Evolutionary conservation across 1,140 invertebrate species (phyloP).

Genomic region (Philotrypesis tridentata): DNA sequence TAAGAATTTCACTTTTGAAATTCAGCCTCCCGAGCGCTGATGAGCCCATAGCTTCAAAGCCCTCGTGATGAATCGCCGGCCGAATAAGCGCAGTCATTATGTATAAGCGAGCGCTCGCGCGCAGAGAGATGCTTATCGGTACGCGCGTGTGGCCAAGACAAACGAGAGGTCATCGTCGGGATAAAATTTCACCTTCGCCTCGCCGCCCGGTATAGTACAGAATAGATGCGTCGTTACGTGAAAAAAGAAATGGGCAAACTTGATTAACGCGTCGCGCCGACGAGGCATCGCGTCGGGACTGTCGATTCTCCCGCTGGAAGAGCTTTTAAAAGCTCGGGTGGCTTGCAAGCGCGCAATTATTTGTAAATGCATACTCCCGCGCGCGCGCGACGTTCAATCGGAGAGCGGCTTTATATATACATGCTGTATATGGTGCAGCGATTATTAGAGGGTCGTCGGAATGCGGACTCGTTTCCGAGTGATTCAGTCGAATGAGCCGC

Average conservation of each 20-base stretch:
- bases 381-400: background rate
- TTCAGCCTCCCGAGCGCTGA: too few relatives aligned
- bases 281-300: too few relatives aligned
- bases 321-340: background rate
- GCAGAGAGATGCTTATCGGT: slow-evolving; percentile 28
- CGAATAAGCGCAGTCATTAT: slow-evolving; percentile 13
- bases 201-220: background rate
- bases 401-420: too few relatives aligned
- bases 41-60: too few relatives aligned
- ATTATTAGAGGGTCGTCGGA: slow-evolving; percentile 25
- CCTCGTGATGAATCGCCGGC: slow-evolving; percentile 15
- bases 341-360: background rate
- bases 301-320: too few relatives aligned
- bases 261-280: background rate
- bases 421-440: too few relatives aligned
- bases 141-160: background rate
- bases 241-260: background rate
- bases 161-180: slow-evolving; percentile 12
- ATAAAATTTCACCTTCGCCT: background rate
- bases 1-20: too few relatives aligned
- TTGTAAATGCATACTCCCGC: background rate
- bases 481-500: slow-evolving; percentile 2
- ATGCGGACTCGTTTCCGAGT: slow-evolving; percentile 36
- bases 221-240: background rate
- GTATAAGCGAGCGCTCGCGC: too few relatives aligned